These are phyloP conservation scores for Cavia aperea DNA, from an alignment of 2,113 vertebrate genomes.

Conservation along the genomic window DNA sequence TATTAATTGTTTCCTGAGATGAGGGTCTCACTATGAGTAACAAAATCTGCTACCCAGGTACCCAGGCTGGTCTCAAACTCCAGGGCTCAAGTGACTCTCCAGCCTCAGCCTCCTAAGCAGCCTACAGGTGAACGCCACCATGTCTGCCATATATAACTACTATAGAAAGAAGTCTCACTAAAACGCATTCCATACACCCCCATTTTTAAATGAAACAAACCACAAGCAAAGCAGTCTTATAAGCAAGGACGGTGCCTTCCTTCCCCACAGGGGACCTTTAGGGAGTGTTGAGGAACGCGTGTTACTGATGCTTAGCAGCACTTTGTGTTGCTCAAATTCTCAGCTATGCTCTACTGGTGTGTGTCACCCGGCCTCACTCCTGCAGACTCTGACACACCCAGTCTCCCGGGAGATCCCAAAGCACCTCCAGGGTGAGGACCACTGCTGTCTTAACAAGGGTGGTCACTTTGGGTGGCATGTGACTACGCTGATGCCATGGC, in stretches of 20 bases:
- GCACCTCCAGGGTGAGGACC: neutral
- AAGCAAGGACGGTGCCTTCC: neutral
- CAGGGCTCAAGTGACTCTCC: neutral
- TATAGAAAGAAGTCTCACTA: neutral
- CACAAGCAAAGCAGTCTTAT: neutral
- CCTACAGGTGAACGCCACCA: neutral
- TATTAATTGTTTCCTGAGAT: neutral
- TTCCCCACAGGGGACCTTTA: neutral
- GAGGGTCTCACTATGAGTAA: neutral
- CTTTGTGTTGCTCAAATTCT: neutral
- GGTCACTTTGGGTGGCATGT: neutral
- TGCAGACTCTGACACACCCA: neutral
- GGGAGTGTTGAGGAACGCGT: rapidly evolving
- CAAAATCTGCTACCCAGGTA: too few species aligned
- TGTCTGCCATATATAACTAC: neutral
- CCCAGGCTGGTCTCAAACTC: neutral
- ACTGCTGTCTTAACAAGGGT: neutral
- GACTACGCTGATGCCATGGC: neutral
- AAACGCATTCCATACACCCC: neutral
- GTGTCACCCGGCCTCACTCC: neutral
- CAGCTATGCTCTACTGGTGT: neutral
- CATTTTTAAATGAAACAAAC: neutral
- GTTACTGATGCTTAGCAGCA: neutral
- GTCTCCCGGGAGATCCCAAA: neutral
- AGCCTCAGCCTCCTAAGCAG: neutral